Base-by-base conservation (phyloP, 2,888 invertebrate species). In the Plagodis dolabraria region DNA sequence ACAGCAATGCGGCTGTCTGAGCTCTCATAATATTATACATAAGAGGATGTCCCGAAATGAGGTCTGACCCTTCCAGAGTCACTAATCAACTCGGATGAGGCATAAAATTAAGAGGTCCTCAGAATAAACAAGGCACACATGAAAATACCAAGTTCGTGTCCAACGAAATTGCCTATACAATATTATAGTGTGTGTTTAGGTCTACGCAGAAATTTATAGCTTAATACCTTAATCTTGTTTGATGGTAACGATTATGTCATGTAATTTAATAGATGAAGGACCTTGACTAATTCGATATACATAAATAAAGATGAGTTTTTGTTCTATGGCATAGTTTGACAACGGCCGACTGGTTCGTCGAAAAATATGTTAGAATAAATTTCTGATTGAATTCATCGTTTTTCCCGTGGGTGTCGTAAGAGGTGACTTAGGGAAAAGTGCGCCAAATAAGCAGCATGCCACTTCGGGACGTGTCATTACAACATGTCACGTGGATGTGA, bases 61-160 rank as follows among this genome's bases (percentile, higher is more conserved):
- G 60, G 54, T 53, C 47, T 40, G 51, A 49, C 53, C 50, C 35
- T 48, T 11, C 33, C 7, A 45, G 57, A 60, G 33, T 42, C 40
- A 47, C 52, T 49, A 62, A 65, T 56, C 58, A 40, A 46, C 55
- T 43, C n/a, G 46, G 61, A 64, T 57, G 61, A 55, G 59, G 53
- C 51, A 61, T 57, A 61, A 61, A 57, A 60, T 49, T 47, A 40
- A 56, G 52, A 45, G 35, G 42, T 9, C 33, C 33, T 45, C 45
- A 22, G 10, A 47, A 50, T 36, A 54, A 59, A 54, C 59, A 54
- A 54, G 36, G 43, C 12, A 43, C 43, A 11, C 10, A 40, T 40
- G 40, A 10, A 40, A 40, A 40, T 40, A 40, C 40, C 40, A 40
- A 40, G 10, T 40, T 35, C 42, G 47, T 43, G 42, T 22, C 33